Conservation (phyloP, 2,797 vertebrate species). For the Sylvia borin region DNA sequence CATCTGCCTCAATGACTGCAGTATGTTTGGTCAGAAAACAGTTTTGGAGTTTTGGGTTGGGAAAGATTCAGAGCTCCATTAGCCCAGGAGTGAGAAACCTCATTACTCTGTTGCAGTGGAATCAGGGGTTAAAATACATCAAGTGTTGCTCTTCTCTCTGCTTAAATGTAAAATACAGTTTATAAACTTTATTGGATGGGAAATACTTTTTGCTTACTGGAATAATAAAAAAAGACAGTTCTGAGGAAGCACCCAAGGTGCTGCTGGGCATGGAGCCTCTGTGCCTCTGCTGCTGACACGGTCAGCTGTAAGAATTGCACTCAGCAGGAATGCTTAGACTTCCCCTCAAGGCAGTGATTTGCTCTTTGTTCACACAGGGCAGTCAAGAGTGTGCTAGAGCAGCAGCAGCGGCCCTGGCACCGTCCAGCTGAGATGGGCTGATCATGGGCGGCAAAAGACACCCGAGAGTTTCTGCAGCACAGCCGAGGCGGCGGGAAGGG, state of each 20-base stretch:
- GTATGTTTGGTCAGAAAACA: not conserved
- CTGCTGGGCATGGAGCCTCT: not conserved
- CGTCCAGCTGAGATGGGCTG: rapidly evolving
- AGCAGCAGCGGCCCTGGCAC: not conserved
- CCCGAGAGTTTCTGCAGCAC: not conserved
- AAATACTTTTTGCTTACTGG: not conserved
- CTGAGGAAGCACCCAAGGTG: not conserved
- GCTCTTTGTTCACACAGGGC: not conserved
- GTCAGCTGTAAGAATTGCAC: not conserved
- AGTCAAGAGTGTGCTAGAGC: slow-evolving; percentile 37
- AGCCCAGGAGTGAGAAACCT: not conserved
- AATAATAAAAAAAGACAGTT: not conserved
- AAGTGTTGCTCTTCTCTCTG: not conserved
- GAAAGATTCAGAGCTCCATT: not conserved
- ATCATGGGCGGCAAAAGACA: rapidly evolving
- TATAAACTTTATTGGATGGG: not conserved
- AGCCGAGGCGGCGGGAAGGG: not conserved
- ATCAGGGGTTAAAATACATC: not conserved
- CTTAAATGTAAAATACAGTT: not conserved
- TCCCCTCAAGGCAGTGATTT: not conserved
- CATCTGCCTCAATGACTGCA: not conserved
- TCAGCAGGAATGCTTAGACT: not conserved
- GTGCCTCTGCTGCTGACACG: not conserved
- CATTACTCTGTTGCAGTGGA: not conserved
- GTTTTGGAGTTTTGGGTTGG: not conserved